Conservation (phyloP, 2,888 invertebrate species). For the Caenorhabditis uteleia region DNA sequence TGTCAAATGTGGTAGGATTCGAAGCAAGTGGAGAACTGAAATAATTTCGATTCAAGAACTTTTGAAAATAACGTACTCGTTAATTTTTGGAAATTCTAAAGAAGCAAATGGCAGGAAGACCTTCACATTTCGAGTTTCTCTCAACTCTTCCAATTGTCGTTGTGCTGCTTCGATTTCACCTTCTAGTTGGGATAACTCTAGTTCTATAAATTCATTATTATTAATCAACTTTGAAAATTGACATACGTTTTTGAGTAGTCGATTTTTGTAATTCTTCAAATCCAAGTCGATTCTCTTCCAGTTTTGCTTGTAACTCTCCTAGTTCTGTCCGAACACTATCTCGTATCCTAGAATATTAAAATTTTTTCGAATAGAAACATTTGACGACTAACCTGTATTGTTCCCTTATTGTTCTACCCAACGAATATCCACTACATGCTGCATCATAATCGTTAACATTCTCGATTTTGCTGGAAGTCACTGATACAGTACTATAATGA, state of each 20-base stretch:
- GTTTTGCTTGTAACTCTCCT: conserved; percentile 41
- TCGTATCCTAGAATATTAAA: conserved; percentile 39
- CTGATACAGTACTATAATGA: background rate
- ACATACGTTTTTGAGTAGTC: conserved; percentile 58
- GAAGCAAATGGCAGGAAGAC: conserved; percentile 53
- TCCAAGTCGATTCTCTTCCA: conserved; percentile 49
- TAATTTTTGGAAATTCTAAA: background rate
- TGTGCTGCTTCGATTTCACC: conserved; percentile 55
- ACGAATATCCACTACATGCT: conserved; percentile 72
- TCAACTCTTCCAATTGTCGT: conserved; percentile 34
- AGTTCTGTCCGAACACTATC: conserved; percentile 52
- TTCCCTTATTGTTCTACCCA: conserved; percentile 29
- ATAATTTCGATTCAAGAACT: too few relatives aligned
- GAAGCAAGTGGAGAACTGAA: background rate
- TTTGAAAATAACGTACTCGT: conserved; percentile 2
- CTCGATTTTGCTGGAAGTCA: conserved; percentile 16
- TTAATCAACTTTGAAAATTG: background rate
- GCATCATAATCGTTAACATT: conserved; percentile 84
- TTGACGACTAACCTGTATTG: conserved; percentile 26
- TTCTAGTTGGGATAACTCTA: conserved; percentile 50
- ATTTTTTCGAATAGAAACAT: background rate
- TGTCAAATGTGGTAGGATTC: conserved; percentile 5
- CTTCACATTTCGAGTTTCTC: conserved; percentile 56
- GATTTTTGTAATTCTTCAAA: conserved; percentile 51
- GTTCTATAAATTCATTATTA: conserved; percentile 41